phyloP scores from a whole-genome alignment of 2,113 vertebrate genomes.

The Dasyurus viverrinus region DNA sequence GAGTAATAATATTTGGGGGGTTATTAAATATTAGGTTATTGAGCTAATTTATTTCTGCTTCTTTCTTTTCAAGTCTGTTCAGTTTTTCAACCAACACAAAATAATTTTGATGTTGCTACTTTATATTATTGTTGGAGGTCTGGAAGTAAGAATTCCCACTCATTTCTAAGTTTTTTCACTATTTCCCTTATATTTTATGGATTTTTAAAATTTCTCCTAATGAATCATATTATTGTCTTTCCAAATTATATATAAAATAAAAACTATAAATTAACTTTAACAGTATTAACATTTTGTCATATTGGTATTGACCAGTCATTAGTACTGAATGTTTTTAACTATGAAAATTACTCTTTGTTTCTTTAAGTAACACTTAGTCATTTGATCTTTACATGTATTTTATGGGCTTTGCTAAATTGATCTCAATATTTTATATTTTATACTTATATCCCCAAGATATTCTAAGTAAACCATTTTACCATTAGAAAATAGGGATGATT shows the following conservation, averaged over 20 bases:
- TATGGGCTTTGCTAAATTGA: background rate
- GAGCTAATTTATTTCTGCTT: background rate
- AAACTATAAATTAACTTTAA: background rate
- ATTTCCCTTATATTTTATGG: background rate
- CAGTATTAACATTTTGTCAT: background rate
- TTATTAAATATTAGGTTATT: background rate
- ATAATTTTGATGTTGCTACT: background rate
- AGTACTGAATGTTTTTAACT: background rate
- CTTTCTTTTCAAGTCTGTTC: background rate
- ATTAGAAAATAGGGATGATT: background rate
- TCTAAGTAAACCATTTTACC: background rate
- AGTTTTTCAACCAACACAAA: background rate
- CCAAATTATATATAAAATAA: background rate
- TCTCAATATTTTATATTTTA: background rate
- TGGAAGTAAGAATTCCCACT: background rate
- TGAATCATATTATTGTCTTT: background rate
- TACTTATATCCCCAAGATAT: background rate
- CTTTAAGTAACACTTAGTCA: background rate
- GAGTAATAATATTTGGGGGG: background rate
- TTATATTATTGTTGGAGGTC: background rate
- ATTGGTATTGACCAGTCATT: background rate
- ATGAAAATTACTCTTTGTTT: background rate
- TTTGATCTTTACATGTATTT: background rate
- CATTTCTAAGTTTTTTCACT: background rate
- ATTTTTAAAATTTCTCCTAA: background rate